These are phyloP conservation scores for Platyrinchus mystaceus DNA, from an alignment of 2,797 vertebrate genomes.

Conservation along the genomic window DNA sequence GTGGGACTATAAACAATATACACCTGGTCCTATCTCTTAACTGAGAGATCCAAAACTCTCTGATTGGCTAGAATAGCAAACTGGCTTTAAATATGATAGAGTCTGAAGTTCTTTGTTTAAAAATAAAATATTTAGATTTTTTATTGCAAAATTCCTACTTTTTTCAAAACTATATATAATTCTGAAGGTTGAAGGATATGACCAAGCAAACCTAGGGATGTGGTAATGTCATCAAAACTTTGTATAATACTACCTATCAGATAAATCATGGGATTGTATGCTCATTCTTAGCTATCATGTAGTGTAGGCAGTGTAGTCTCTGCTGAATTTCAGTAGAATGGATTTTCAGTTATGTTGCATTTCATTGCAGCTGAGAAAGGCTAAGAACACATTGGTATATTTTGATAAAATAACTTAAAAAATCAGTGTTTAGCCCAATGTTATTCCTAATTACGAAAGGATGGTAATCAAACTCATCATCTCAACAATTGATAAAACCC, in stretches of 20 bases:
- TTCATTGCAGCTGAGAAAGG: neutral
- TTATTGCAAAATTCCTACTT: neutral
- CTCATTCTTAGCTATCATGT: neutral
- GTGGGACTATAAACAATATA: neutral
- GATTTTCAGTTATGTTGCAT: neutral
- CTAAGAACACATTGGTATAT: neutral
- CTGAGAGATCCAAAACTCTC: neutral
- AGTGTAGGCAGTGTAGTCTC: neutral
- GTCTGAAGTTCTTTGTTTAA: neutral
- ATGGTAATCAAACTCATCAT: neutral
- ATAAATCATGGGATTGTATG: neutral
- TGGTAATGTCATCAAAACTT: neutral
- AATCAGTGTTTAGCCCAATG: rapidly evolving
- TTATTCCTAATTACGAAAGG: neutral
- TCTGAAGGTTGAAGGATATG: neutral
- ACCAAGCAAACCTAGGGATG: neutral
- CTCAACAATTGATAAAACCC: neutral
- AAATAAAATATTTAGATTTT: neutral
- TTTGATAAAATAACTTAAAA: neutral
- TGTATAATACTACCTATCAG: neutral
- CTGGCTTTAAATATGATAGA: neutral
- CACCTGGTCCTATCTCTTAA: neutral
- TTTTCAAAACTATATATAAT: neutral
- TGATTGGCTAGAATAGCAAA: neutral
- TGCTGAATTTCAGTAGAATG: neutral